These are phyloP conservation scores for Protobothrops mucrosquamatus DNA, from an alignment of 2,113 vertebrate species.

Conservation along the genomic window DNA sequence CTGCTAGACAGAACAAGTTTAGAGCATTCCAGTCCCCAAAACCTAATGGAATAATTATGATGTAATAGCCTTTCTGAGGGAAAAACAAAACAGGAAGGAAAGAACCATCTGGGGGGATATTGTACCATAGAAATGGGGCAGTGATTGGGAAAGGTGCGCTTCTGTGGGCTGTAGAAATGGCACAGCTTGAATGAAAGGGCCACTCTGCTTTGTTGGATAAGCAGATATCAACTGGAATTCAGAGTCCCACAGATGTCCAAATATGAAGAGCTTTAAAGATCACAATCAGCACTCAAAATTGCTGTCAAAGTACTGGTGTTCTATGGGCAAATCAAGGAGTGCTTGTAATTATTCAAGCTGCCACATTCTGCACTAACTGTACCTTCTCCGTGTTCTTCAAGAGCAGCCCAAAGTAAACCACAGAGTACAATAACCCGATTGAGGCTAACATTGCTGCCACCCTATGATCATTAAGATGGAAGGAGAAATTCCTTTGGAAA, in stretches of 20 bases:
- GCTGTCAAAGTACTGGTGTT: not conserved
- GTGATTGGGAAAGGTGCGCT: no score
- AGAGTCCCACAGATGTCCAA: not conserved
- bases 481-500: not conserved
- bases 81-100: not conserved
- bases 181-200: not conserved
- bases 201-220: not conserved
- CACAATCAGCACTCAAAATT: not conserved
- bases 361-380: not conserved
- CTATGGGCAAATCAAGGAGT: not conserved
- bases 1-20: not conserved
- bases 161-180: not conserved
- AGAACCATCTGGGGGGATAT: not conserved
- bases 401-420: not conserved
- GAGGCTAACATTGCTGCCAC: not conserved
- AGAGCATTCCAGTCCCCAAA: not conserved
- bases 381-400: not conserved
- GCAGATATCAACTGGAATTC: not conserved
- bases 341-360: not conserved
- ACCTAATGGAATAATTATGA: not conserved
- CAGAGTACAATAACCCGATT: not conserved
- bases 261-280: not conserved
- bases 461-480: not conserved
- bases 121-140: not conserved
- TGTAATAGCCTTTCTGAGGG: not conserved